Evolutionary conservation across 2,797 vertebrate species (phyloP).

Genomic region (Ispidina picta): DNA sequence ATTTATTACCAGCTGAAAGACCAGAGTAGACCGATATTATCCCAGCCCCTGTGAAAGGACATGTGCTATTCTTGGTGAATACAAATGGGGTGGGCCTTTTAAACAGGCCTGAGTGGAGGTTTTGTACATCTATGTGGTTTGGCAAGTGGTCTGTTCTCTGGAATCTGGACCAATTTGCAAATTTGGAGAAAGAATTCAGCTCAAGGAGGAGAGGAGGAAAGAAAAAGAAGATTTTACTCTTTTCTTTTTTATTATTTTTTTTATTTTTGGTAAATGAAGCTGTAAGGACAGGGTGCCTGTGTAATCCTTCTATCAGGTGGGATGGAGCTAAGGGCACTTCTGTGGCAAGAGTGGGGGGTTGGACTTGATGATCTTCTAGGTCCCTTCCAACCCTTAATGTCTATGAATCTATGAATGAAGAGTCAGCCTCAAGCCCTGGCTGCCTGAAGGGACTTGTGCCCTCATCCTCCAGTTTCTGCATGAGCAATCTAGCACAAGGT

Average conservation of each 20-base stretch:
- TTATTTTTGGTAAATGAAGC: not conserved
- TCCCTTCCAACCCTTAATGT: too few species aligned
- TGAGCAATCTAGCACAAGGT: accelerated
- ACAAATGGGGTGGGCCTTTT: conserved; percentile 54
- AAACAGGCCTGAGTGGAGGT: not conserved
- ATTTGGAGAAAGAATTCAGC: conserved; percentile 14
- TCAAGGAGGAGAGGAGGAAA: not conserved
- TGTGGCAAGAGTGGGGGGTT: too few species aligned
- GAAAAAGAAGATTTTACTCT: not conserved
- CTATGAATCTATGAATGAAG: too few species aligned
- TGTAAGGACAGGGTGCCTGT: not conserved
- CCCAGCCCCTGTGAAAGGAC: conserved; percentile 6
- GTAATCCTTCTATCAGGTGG: not conserved
- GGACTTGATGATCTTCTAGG: too few species aligned
- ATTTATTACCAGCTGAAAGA: conserved; percentile 63
- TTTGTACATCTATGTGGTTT: conserved; percentile 6
- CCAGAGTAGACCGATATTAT: not conserved
- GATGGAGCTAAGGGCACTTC: not conserved
- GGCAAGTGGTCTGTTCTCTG: not conserved
- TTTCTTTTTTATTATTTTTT: too few species aligned
- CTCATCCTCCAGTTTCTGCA: not conserved
- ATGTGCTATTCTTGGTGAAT: conserved; percentile 10
- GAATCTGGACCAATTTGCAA: conserved; percentile 25
- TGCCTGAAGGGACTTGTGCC: not conserved
- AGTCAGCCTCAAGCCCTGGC: not conserved